phyloP scores from a whole-genome alignment of 2,113 vertebrate genomes.

The Oncorhynchus mykiss region DNA sequence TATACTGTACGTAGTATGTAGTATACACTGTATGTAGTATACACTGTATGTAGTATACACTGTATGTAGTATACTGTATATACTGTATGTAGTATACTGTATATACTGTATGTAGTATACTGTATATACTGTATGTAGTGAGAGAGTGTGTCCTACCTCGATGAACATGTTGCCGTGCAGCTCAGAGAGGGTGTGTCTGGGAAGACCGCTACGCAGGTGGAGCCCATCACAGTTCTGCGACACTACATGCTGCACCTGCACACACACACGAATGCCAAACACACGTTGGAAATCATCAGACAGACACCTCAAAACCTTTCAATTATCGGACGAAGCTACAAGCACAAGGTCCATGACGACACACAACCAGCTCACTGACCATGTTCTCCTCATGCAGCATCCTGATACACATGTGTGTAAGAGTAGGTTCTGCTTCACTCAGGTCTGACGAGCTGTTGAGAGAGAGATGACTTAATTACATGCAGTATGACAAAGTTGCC shows the following conservation, averaged over 20 bases:
- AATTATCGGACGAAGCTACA: not conserved
- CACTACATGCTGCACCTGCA: slow-evolving; percentile 90
- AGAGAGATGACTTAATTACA: not conserved
- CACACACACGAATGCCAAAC: not conserved
- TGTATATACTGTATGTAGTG: not conserved
- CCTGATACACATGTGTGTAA: slow-evolving; percentile 93
- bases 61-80: not conserved
- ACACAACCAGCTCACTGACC: slow-evolving; percentile 72
- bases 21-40: no score
- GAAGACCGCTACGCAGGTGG: slow-evolving; percentile 89
- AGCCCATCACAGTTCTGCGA: slow-evolving; percentile 98
- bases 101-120: no score
- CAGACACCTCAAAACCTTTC: not conserved
- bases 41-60: no score
- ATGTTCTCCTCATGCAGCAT: slow-evolving; percentile 85
- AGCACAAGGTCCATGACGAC: not conserved
- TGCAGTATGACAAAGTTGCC: no score
- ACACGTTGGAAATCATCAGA: not conserved
- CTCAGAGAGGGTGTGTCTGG: slow-evolving; percentile 85
- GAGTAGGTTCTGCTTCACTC: slow-evolving; percentile 91
- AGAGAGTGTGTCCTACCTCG: slow-evolving; percentile 75
- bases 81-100: no score
- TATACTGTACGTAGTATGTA: no score
- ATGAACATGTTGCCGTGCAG: slow-evolving; percentile 99
- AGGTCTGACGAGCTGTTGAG: slow-evolving; percentile 84